These are phyloP conservation scores for Apamea monoglypha DNA, from an alignment of 2,888 invertebrate species.

Conservation along the genomic window DNA sequence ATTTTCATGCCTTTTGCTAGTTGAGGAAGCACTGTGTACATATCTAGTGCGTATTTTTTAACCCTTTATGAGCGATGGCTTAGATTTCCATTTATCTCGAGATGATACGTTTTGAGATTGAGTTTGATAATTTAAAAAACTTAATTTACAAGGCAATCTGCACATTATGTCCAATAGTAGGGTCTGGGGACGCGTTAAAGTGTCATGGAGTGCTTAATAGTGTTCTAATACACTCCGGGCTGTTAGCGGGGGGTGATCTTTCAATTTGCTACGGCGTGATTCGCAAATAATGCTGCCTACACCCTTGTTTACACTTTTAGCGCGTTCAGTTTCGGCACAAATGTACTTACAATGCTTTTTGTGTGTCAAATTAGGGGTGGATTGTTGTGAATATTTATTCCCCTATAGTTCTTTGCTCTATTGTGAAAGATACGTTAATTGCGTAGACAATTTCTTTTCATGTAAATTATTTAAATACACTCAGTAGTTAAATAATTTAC, in stretches of 20 bases:
- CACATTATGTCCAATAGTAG: background rate
- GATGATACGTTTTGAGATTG: background rate
- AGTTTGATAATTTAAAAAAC: background rate
- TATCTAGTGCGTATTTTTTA: background rate
- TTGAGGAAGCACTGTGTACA: background rate
- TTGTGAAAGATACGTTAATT: background rate
- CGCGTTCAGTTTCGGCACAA: constrained; percentile 69
- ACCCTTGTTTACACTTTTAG: constrained; percentile 82
- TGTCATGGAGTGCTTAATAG: constrained; percentile 81
- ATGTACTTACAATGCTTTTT: constrained; percentile 66
- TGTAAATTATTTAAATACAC: too few species aligned
- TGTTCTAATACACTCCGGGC: constrained; percentile 81
- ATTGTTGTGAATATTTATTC: constrained; percentile 57
- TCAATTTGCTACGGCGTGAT: constrained; percentile 87
- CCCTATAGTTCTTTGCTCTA: background rate
- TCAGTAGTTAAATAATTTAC: background rate
- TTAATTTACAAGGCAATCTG: background rate
- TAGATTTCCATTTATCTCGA: background rate
- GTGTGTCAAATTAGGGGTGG: constrained; percentile 62
- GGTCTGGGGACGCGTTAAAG: constrained; percentile 52
- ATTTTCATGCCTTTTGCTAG: background rate
- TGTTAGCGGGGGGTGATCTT: constrained; percentile 79
- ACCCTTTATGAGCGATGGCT: background rate
- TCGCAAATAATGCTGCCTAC: constrained; percentile 78
- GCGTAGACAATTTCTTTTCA: too few species aligned